Base-by-base conservation (phyloP, 2,113 vertebrate species). In the Mastomys coucha region DNA sequence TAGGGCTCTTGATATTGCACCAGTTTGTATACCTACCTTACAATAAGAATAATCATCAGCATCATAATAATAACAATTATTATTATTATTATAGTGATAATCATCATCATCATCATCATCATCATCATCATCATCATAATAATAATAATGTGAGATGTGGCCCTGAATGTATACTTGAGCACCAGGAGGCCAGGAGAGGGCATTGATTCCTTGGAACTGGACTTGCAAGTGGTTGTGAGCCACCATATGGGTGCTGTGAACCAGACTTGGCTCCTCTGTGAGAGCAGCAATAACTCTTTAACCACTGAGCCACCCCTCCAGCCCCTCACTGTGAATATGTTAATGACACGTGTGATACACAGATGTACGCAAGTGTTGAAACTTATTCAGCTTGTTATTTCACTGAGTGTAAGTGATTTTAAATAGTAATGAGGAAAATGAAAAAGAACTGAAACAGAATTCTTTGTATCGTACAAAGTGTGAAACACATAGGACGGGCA, bases 401-500 rank as follows among this genome's bases (percentile, higher is more conserved):
- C 75, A 92, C 19, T 49, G 11, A 51, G 63, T 33, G 4, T 42
- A 84, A 89, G 78, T 75, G 88, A 84, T 36, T 75, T 19, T 88
- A 73, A 73, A 39, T n/a, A 78, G 20, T 92, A 78, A 75, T 24
- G 17, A 13, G 17, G 11, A 67, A 94, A 76, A 45, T 58, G 14
- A 80, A 91, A 95, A 77, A 73, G 2, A 93, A 86, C 42, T 1
- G 60, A 24, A 53, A 53, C 0, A 67, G 12, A 51, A 77, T 85
- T 70, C 13, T 87, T 73, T 84, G 56, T 42, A 26, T 96, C 42
- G 53, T 51, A n/a, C 31, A 87, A 39, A 63, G 81, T 91, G 96
- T 93, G 65, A 86, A 93, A 60, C 56, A 75, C 3, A 69, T 28
- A 92, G 56, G 49, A 49, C 33, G 13, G 92, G 11, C 16, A 45